These are phyloP conservation scores for Cephus runcator DNA, from an alignment of 2,888 invertebrate genomes.

Conservation along the genomic window DNA sequence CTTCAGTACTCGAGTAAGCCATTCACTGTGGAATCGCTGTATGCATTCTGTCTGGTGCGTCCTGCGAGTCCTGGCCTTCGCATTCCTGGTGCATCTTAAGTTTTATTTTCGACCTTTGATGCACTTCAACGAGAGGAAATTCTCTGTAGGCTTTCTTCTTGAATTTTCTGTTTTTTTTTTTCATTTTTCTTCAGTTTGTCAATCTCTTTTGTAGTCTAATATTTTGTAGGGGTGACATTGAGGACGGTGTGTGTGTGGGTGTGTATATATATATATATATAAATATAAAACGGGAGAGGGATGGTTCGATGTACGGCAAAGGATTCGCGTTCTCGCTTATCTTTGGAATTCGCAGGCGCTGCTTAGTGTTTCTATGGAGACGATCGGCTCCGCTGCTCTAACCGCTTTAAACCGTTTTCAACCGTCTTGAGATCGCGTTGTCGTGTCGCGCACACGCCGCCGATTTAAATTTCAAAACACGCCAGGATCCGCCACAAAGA, in stretches of 20 bases:
- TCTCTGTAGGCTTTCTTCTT: background rate
- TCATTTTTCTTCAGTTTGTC: background rate
- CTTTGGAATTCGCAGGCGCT: background rate
- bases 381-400: background rate
- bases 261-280: background rate
- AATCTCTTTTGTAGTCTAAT: background rate
- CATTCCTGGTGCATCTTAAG: background rate
- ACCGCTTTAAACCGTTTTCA: background rate
- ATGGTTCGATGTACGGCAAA: background rate
- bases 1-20: background rate
- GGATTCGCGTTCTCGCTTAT: background rate
- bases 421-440: background rate
- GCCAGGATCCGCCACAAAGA: constrained; percentile 26
- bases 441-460: constrained; percentile 8
- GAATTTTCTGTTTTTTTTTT: background rate
- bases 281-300: background rate
- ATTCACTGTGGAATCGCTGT: background rate
- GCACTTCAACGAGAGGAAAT: background rate
- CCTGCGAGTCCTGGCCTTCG: background rate
- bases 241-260: background rate
- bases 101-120: background rate
- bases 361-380: background rate
- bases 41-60: background rate
- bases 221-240: background rate
- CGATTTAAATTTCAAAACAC: constrained; percentile 39